Evolutionary conservation across 2,888 invertebrate species (phyloP).

Genomic region (Galeruca laticollis): DNA sequence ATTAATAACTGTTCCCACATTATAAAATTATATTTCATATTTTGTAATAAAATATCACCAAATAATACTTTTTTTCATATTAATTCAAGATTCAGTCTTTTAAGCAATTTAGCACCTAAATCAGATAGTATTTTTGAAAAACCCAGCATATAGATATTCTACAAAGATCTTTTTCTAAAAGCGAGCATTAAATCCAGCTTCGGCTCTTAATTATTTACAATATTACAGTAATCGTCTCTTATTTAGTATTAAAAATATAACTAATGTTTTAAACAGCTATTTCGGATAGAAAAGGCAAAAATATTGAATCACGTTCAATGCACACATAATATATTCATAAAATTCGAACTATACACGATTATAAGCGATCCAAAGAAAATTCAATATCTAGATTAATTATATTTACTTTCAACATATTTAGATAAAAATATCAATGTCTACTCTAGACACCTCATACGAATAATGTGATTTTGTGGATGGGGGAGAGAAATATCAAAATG

Average conservation of each 20-base stretch:
- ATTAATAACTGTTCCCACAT: no score
- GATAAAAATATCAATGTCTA: no score
- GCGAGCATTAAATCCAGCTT: conserved; percentile 32
- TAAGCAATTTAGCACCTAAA: conserved; percentile 25
- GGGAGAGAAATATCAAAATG: no score
- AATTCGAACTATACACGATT: conserved; percentile 52
- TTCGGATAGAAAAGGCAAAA: conserved; percentile 56
- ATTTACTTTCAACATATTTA: no score
- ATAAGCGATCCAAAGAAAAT: not conserved
- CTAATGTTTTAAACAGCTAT: conserved; percentile 51
- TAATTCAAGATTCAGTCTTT: conserved; percentile 29
- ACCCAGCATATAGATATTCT: conserved; percentile 14
- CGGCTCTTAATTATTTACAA: conserved; percentile 38
- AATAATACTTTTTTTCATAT: conserved; percentile 1
- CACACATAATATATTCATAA: conserved; percentile 48
- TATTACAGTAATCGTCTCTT: conserved; percentile 35
- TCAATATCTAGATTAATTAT: not conserved
- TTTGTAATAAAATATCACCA: not conserved
- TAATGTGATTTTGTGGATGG: no score
- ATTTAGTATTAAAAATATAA: conserved; percentile 57
- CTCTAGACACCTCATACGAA: no score
- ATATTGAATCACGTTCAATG: conserved; percentile 55
- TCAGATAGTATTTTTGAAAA: conserved; percentile 19
- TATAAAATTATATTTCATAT: no score
- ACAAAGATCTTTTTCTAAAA: not conserved